Base-by-base conservation (phyloP, 1,140 invertebrate species). In the Atta colombica region DNA sequence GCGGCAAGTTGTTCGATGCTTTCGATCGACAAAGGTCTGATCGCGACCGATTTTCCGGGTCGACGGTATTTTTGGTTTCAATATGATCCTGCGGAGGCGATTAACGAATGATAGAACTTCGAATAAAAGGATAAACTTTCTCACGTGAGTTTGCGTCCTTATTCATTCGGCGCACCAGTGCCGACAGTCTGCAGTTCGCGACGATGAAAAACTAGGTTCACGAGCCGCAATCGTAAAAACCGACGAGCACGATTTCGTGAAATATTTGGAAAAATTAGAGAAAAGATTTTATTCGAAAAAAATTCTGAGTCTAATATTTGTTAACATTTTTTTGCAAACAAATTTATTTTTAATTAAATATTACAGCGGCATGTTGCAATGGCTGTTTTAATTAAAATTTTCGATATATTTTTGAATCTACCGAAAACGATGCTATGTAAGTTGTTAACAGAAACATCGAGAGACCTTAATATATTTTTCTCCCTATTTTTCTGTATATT, bases 91-190 rank as follows among this genome's bases (percentile, higher is more conserved):
- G 21, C 25, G 35, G 58, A 77, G 71, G 0, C 85, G 78, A 90
- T 90, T 85, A 89, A 89, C 88, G 45, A 75, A 72, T 55, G 14
- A 53, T 45, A 31, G 58, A 89, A 82, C 51, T 89, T 82, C 0
- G 25, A n/a, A 0, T 39, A 69, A 71, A n/a, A 16, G 49, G 39
- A 35, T 51, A 28, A 87, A 89, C 71, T 90, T 89, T 88, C 69
- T 61, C 35, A 3, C 39, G 31, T 6, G 49, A 65, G 71, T 31
- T 85, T 21, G 71, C 61, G 10, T 6, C 18, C 35, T 74, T 49
- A 60, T 84, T 75, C 45, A 25, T 18, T 21, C 28, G 55, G 10
- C 53, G n/a, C 25, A 5, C 0, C 39, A 25, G 35, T 74, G 55
- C 14, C 39, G 39, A 82, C 68, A 49, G 35, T 80, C n/a, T 14